Base-by-base conservation (phyloP, 2,888 invertebrate species). In the Synanthedon andrenaeformis region DNA sequence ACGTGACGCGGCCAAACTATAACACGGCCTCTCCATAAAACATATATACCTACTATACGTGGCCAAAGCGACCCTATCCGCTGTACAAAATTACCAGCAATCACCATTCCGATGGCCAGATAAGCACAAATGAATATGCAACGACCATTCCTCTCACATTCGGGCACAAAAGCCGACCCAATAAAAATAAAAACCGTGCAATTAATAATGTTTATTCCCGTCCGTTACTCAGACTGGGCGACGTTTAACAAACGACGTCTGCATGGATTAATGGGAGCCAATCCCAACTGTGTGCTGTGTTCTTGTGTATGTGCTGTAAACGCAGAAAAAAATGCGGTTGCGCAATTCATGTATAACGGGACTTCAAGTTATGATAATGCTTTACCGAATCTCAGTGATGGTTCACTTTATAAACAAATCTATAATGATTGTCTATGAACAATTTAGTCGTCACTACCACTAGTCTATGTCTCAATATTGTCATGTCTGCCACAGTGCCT, bases 281-380 rank as follows among this genome's bases (percentile, higher is more conserved):
- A 57, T 57, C 61, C 35, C 35, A 35, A 35, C 35, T 35, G 58
- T 23, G 58, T 56, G 61, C 59, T 59, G 59, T 59, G 45, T 48
- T 19, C 54, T 42, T 48, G 42, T 54, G 49, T 51, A 41, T 14
- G n/a, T 23, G 45, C 54, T 52, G 53, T 53, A 45, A 56, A 54
- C 57, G 59, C 62, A 55, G 60, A 57, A 65, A 69, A 73, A 66
- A 79, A 78, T 74, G 81, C 79, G 81, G 81, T 84, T 82, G 79
- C 79, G 78, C 82, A 81, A 83, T 82, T 78, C 81, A 79, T 79
- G 76, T 72, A 70, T 84, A 86, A 85, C 85, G 86, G 86, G 73
- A 81, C 80, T 70, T 82, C 86, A 79, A 82, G 86, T 86, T 85
- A 86, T 86, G 86, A 74, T 84, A 84, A 86, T 85, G 19, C 69